Percentiles rank a stretch among this genome's conserved stretches.
phyloP scores from a whole-genome alignment of 2,888 invertebrate species.

The Autographa gamma region DNA sequence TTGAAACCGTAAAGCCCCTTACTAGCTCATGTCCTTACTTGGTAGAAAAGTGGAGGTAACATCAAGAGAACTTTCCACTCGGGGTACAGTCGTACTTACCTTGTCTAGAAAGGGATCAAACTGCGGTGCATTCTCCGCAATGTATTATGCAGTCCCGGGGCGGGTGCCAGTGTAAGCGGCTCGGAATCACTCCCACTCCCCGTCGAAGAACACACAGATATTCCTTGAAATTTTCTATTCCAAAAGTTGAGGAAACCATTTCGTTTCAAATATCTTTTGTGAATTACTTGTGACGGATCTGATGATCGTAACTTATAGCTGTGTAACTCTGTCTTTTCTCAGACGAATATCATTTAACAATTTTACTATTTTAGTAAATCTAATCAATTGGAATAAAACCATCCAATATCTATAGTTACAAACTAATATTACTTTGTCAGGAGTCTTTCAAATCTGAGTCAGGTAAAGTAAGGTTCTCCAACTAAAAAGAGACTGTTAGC shows the following conservation, averaged over 20 bases:
- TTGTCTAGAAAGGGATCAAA: conserved; percentile 88
- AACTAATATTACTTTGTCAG: conserved; percentile 37
- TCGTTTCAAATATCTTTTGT: conserved; percentile 74
- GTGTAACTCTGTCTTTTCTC: conserved; percentile 60
- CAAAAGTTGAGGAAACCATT: conserved; percentile 77
- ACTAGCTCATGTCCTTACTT: conserved; percentile 80
- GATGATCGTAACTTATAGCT: conserved; percentile 73
- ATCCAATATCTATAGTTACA: conserved; percentile 27
- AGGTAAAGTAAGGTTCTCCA: conserved; percentile 41
- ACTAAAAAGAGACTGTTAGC: conserved; percentile 55
- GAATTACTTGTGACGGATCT: conserved; percentile 76
- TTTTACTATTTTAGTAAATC: conserved; percentile 8
- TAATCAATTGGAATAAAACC: conserved; percentile 23
- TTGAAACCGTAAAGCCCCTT: conserved; percentile 82
- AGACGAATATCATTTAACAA: conserved; percentile 23
- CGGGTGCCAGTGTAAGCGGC: conserved; percentile 83
- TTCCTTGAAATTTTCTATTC: conserved; percentile 80
- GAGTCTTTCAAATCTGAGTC: conserved; percentile 42
- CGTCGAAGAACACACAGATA: conserved; percentile 75
- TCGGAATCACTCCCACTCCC: conserved; percentile 79
- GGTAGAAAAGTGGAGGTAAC: conserved; percentile 83
- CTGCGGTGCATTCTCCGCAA: conserved; percentile 87
- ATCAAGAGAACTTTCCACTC: conserved; percentile 83
- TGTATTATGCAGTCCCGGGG: conserved; percentile 86
- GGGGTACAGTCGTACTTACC: conserved; percentile 83